phyloP scores from a whole-genome alignment of 2,888 invertebrate species.

The Notodromas monacha region DNA sequence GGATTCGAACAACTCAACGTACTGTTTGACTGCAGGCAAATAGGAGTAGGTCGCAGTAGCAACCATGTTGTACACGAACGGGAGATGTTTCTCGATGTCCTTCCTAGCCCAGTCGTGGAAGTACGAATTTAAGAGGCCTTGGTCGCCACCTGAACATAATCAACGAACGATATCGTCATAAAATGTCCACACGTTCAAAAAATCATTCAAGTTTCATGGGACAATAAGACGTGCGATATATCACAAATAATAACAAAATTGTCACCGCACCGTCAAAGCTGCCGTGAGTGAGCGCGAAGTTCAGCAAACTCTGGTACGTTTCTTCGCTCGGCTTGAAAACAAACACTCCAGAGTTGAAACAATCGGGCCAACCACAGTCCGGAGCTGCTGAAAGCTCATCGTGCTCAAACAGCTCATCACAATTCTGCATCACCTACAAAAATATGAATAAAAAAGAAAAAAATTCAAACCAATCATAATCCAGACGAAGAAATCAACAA shows the following conservation, averaged over 20 bases:
- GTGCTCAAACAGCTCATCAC: slow-evolving; percentile 80
- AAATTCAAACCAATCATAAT: no score
- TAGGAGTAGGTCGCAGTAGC: slow-evolving; percentile 21
- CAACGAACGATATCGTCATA: no score
- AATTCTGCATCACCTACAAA: slow-evolving; percentile 57
- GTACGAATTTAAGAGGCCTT: slow-evolving; percentile 19
- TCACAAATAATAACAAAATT: neutral
- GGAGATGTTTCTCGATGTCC: slow-evolving; percentile 18
- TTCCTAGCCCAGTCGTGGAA: slow-evolving; percentile 19
- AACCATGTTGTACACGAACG: slow-evolving; percentile 22
- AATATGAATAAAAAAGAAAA: no score
- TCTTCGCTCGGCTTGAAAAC: slow-evolving; percentile 64
- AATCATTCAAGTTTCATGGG: no score
- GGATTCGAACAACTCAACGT: no score
- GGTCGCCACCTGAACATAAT: slow-evolving; percentile 18
- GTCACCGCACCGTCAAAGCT: neutral
- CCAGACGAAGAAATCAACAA: no score
- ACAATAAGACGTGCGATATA: neutral
- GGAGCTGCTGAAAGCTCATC: slow-evolving; percentile 88
- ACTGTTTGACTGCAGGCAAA: slow-evolving; percentile 20
- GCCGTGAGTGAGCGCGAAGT: slow-evolving; percentile 27
- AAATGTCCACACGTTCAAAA: no score
- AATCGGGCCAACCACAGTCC: slow-evolving; percentile 90
- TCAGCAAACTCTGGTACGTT: slow-evolving; percentile 45
- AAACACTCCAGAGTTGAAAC: slow-evolving; percentile 94